Conservation (phyloP, 1,140 invertebrate species). For the Caerostris extrusa region DNA sequence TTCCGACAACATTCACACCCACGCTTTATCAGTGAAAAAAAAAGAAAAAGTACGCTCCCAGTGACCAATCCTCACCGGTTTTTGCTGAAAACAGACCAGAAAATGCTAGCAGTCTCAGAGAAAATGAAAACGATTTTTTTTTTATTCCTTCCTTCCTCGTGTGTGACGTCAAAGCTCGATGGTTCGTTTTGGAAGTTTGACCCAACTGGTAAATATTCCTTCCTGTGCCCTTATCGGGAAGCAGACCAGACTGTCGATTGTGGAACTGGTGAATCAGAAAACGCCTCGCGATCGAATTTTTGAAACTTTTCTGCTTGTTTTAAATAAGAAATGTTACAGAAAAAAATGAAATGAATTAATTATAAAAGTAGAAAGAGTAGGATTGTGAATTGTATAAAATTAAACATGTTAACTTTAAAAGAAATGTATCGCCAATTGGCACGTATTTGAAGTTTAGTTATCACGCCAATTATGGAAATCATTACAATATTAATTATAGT, state of each 20-base stretch:
- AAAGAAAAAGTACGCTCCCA: not conserved
- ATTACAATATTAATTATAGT: no score
- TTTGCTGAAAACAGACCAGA: not conserved
- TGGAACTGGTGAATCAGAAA: not conserved
- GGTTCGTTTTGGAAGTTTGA: not conserved
- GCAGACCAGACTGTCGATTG: not conserved
- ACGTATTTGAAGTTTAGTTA: no score
- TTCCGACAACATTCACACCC: not conserved
- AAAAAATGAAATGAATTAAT: no score
- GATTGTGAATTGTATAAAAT: no score
- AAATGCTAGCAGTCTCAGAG: not conserved
- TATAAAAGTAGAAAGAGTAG: no score
- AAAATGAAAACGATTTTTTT: not conserved
- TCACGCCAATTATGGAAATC: no score
- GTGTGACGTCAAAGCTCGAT: not conserved
- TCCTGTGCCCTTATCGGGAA: slow-evolving; percentile 19
- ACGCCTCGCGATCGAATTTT: not conserved
- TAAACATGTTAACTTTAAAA: no score
- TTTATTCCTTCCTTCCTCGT: not conserved
- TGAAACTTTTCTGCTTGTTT: not conserved
- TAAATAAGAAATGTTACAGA: no score
- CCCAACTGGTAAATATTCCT: not conserved
- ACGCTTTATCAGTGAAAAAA: not conserved
- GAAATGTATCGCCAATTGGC: no score
- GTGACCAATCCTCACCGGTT: not conserved